phyloP scores from a whole-genome alignment of 2,888 invertebrate species.

The Drosophila tanythrix region DNA sequence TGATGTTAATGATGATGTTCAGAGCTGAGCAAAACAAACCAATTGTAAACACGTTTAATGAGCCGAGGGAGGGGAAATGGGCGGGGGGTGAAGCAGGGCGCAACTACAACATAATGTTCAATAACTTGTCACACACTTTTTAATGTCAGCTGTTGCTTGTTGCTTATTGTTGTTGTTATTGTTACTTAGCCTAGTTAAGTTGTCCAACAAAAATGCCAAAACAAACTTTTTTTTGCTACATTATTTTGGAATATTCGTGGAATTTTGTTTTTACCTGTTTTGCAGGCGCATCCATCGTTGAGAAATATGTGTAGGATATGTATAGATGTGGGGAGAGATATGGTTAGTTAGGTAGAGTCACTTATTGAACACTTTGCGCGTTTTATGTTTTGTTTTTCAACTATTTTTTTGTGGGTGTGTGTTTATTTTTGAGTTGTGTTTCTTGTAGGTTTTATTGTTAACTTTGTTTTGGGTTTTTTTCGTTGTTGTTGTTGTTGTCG shows the following conservation, averaged over 20 bases:
- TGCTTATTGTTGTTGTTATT: conserved; percentile 42
- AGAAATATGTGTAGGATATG: conserved; percentile 20
- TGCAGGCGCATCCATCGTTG: conserved; percentile 76
- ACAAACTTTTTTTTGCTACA: conserved; percentile 52
- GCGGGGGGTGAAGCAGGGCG: conserved; percentile 57
- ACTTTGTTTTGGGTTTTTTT: conserved; percentile 42
- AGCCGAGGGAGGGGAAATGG: conserved; percentile 13
- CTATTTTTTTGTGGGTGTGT: conserved; percentile 39
- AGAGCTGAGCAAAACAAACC: conserved; percentile 42
- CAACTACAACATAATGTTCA: conserved; percentile 51
- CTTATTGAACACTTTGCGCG: conserved; percentile 44
- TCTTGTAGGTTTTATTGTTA: conserved; percentile 45
- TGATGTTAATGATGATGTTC: conserved; percentile 31
- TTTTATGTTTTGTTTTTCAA: conserved; percentile 13
- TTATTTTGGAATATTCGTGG: conserved; percentile 50
- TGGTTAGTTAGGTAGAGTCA: conserved; percentile 22
- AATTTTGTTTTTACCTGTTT: conserved; percentile 71
- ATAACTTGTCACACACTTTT: conserved; percentile 74
- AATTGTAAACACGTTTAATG: conserved; percentile 72
- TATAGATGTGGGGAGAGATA: conserved; percentile 14
- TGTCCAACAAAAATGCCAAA: conserved; percentile 49
- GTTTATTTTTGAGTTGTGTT: conserved; percentile 25
- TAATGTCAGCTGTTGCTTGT: conserved; percentile 18
- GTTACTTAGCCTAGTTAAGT: conserved; percentile 72
- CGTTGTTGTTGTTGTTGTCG: conserved; percentile 10